Conservation (phyloP, 2,888 invertebrate species). For the Cryptocephalus moraei region DNA sequence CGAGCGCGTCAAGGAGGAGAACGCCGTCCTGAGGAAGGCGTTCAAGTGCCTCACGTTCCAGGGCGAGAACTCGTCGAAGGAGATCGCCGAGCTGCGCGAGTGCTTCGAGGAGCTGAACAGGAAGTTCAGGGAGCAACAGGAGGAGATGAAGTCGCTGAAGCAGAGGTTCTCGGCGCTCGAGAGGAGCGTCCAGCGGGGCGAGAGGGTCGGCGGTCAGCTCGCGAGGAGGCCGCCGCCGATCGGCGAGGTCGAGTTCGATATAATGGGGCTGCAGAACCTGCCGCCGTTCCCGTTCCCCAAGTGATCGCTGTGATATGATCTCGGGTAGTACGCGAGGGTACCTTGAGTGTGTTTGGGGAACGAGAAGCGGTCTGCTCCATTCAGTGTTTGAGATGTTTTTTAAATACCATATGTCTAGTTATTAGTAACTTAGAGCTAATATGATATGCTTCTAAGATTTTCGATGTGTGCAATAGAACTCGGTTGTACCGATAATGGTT, state of each 20-base stretch:
- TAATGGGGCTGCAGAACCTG: conserved; percentile 23
- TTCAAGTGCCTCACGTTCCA: conserved; percentile 16
- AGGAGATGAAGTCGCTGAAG: conserved; percentile 27
- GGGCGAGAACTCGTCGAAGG: conserved; percentile 8
- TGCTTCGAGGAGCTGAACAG: conserved; percentile 19
- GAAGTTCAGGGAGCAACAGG: conserved; percentile 21
- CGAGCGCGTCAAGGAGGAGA: conserved; percentile 23
- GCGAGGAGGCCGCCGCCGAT: conserved; percentile 6
- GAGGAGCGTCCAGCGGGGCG: conserved; percentile 21
- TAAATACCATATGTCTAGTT: too few relatives aligned
- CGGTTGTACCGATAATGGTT: too few relatives aligned
- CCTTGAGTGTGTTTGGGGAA: too few relatives aligned
- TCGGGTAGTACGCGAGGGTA: too few relatives aligned
- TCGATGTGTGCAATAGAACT: too few relatives aligned
- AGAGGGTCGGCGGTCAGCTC: conserved; percentile 17
- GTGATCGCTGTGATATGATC: too few relatives aligned
- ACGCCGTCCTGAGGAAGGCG: conserved; percentile 21
- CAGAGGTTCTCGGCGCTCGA: conserved; percentile 19
- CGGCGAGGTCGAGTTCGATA: conserved; percentile 17
- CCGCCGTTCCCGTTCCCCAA: conserved; percentile 23
- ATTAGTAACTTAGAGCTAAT: too few relatives aligned
- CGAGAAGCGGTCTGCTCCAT: too few relatives aligned
- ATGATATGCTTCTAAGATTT: too few relatives aligned
- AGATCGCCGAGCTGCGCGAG: conserved; percentile 16
- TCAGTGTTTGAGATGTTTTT: too few relatives aligned